phyloP scores from a whole-genome alignment of 2,113 vertebrate species.

The Blennius ocellaris region DNA sequence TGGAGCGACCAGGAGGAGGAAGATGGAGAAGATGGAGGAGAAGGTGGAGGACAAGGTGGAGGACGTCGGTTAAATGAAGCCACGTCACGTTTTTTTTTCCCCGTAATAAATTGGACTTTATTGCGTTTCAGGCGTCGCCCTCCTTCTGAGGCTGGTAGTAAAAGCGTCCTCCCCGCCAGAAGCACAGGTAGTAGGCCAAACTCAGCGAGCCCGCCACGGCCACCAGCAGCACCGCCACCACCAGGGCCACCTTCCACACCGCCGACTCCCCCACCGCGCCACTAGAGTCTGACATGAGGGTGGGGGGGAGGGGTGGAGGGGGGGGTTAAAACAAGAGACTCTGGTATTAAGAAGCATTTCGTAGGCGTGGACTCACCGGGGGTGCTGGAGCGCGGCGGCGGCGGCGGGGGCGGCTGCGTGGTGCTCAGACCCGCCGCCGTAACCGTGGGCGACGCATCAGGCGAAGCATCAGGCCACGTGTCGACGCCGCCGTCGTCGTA shows the following conservation, averaged over 20 bases:
- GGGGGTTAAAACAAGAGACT: background rate
- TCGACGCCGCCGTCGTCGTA: background rate
- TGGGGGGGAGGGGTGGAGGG: too few species aligned
- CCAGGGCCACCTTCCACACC: slow-evolving; percentile 55
- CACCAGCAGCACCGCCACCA: slow-evolving; percentile 58
- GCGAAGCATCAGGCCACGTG: background rate
- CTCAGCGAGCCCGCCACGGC: slow-evolving; percentile 52
- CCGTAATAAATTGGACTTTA: slow-evolving; percentile 27
- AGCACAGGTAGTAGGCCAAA: slow-evolving; percentile 75
- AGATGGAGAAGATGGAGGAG: too few species aligned
- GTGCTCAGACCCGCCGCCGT: background rate
- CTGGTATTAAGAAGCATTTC: too few species aligned
- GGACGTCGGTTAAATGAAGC: too few species aligned
- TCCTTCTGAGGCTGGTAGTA: slow-evolving; percentile 69
- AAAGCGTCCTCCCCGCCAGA: slow-evolving; percentile 82
- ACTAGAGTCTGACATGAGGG: slow-evolving; percentile 2
- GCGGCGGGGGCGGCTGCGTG: background rate
- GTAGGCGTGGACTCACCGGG: slow-evolving; percentile 30
- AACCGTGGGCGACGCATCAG: background rate
- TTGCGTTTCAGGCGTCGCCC: slow-evolving; percentile 45
- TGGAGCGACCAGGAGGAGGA: too few species aligned
- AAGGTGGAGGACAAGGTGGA: too few species aligned
- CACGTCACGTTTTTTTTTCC: background rate
- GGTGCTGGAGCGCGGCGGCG: slow-evolving; percentile 1
- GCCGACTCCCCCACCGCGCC: background rate